Conservation (phyloP, 1,140 invertebrate species). For the Homarus americanus region DNA sequence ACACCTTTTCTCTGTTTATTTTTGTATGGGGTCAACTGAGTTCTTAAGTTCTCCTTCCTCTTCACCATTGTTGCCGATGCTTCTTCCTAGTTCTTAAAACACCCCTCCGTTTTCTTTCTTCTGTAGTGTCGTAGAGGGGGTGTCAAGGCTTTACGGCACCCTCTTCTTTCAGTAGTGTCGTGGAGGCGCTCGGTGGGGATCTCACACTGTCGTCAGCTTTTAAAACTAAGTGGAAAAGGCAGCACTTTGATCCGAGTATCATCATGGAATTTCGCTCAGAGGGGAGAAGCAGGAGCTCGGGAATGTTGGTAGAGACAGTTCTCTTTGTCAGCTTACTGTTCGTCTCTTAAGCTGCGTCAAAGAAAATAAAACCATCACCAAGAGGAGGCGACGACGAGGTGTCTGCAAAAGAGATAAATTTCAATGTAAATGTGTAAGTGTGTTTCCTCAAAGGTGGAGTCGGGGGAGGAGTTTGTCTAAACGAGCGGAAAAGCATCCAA, state of each 20-base stretch:
- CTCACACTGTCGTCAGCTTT: background rate
- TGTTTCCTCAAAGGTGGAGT: background rate
- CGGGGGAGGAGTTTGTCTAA: background rate
- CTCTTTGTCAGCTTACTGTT: slow-evolving; percentile 21
- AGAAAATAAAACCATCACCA: slow-evolving; percentile 14
- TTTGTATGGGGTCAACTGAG: too few species aligned
- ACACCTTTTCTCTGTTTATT: too few species aligned
- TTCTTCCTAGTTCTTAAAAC: background rate
- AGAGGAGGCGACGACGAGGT: background rate
- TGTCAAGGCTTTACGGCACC: background rate
- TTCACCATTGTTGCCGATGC: too few species aligned
- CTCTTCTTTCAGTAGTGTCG: too few species aligned
- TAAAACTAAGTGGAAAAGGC: slow-evolving; percentile 21
- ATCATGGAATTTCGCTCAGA: background rate
- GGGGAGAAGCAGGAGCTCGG: background rate
- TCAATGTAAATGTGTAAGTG: slow-evolving; percentile 11
- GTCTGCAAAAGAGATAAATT: slow-evolving; percentile 10
- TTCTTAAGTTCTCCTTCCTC: too few species aligned
- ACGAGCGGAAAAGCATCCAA: background rate
- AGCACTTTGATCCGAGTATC: slow-evolving; percentile 6
- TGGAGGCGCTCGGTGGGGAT: background rate
- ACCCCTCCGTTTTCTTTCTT: background rate
- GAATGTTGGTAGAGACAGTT: background rate
- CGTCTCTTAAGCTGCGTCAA: slow-evolving; percentile 3
- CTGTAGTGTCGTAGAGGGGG: background rate